Conservation (phyloP, 2,888 invertebrate species). For the Sminthurinus aureus region DNA sequence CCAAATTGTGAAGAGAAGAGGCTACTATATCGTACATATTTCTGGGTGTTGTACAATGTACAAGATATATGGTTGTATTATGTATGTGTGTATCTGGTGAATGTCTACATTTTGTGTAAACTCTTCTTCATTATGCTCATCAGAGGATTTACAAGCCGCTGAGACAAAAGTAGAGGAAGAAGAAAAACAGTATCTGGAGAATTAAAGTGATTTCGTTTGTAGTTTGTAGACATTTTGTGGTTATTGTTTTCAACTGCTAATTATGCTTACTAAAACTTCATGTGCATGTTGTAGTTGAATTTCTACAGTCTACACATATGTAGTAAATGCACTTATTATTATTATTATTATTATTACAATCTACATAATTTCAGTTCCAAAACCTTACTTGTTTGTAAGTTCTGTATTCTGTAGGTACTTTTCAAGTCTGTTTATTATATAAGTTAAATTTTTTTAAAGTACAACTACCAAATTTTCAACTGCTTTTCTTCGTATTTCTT, state of each 20-base stretch:
- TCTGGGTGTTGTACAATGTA: neutral
- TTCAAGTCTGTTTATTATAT: neutral
- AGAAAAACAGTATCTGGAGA: neutral
- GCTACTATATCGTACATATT: neutral
- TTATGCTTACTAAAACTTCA: constrained; percentile 6
- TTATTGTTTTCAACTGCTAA: constrained; percentile 4
- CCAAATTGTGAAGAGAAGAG: no score
- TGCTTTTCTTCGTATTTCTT: neutral
- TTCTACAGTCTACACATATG: no score
- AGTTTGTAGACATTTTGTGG: constrained; percentile 15
- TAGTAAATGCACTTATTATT: neutral
- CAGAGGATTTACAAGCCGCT: neutral
- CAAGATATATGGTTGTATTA: neutral
- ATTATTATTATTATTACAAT: neutral
- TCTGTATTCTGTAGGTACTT: neutral
- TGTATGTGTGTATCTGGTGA: no score
- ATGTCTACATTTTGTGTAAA: neutral
- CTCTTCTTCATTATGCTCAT: neutral
- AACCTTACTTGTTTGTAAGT: neutral
- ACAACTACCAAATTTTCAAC: neutral
- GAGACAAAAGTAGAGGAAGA: neutral
- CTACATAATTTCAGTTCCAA: neutral
- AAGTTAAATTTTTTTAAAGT: neutral
- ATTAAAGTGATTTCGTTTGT: constrained; percentile 14
- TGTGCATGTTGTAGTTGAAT: no score